These are phyloP conservation scores for Epinephelus cyanopodus DNA, from an alignment of 2,113 vertebrate genomes.

Conservation along the genomic window DNA sequence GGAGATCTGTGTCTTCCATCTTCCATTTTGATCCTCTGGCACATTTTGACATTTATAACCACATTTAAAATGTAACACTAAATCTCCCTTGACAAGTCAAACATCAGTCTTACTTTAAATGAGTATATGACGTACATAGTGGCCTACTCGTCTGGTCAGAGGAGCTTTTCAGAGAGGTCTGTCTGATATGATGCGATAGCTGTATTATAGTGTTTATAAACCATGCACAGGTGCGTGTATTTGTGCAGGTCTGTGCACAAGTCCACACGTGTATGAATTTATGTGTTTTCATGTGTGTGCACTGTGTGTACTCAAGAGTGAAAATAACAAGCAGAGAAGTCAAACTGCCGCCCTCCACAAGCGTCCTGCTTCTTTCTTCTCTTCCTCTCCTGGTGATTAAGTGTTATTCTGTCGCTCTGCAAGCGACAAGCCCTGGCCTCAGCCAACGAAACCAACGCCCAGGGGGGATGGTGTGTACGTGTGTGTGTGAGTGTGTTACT, in stretches of 20 bases:
- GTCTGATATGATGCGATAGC: constrained; percentile 1
- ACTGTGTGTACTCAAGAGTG: constrained; percentile 66
- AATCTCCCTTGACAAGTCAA: constrained; percentile 51
- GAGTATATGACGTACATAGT: constrained; percentile 35
- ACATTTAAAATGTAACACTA: constrained; percentile 62
- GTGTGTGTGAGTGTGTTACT: constrained; percentile 50
- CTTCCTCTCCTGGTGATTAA: constrained; percentile 67
- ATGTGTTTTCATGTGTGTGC: constrained; percentile 32
- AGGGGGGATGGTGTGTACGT: constrained; percentile 28
- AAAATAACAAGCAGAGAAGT: constrained; percentile 79
- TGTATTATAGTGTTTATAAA: not conserved
- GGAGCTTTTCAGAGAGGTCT: constrained; percentile 37
- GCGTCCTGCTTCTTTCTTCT: constrained; percentile 46
- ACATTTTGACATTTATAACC: constrained; percentile 65
- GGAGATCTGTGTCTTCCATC: constrained; percentile 50
- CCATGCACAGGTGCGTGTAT: not conserved
- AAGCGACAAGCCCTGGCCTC: constrained; percentile 53
- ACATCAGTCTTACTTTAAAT: constrained; percentile 57
- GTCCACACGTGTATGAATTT: not conserved
- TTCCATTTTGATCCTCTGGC: constrained; percentile 56
- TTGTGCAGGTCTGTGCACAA: constrained; percentile 4
- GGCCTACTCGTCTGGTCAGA: constrained; percentile 10
- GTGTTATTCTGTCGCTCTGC: constrained; percentile 62
- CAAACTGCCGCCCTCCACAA: constrained; percentile 65
- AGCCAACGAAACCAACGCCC: constrained; percentile 48